Base-by-base conservation (phyloP, 1,140 invertebrate genomes). In the Pseudoatta argentina region DNA sequence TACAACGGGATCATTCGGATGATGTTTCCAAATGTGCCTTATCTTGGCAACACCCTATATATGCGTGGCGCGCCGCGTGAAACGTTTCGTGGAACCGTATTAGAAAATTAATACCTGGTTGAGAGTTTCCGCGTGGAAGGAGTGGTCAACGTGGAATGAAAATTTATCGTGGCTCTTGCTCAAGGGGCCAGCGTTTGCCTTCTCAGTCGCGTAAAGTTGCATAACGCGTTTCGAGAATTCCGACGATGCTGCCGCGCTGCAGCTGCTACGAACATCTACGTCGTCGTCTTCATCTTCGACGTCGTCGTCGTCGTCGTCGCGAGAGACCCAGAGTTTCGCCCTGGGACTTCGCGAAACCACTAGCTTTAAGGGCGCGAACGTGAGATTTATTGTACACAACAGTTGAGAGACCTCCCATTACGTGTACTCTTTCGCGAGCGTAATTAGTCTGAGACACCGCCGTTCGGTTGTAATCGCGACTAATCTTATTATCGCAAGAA, bases 121-220 rank as follows among this genome's bases (percentile, higher is more conserved):
- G 86, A 85, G 86, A 83, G 87, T 92, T 92, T 92, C 91, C 89
- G 85, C 59, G 64, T 87, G 76, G 82, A 83, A 91, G 90, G 89
- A 92, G 91, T 91, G 92, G 91, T 88, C 88, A 83, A 91, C 73
- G 89, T 64, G 87, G 88, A 91, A 91, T 91, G 89, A 87, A 89
- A 91, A 92, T 92, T 92, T 91, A 92, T 92, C 86, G 89, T 64
- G 73, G 78, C 89, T 44, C 39, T 90, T 51, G 87, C 72, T 87
- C 75, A 55, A 78, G 72, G 77, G 69, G 63, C 73, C 66, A 57
- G 51, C 71, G 44, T 71, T 61, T 44, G 27, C 79, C 72, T 63
- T 87, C 71, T 30, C 77, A 21, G 67, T 66, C 55, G 77, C 66
- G 16, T 21, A 55, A 53, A 21, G 73, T 91, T 91, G 89, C 89